Conservation (phyloP, 1,140 invertebrate species). For the Procambarus virginalis region DNA sequence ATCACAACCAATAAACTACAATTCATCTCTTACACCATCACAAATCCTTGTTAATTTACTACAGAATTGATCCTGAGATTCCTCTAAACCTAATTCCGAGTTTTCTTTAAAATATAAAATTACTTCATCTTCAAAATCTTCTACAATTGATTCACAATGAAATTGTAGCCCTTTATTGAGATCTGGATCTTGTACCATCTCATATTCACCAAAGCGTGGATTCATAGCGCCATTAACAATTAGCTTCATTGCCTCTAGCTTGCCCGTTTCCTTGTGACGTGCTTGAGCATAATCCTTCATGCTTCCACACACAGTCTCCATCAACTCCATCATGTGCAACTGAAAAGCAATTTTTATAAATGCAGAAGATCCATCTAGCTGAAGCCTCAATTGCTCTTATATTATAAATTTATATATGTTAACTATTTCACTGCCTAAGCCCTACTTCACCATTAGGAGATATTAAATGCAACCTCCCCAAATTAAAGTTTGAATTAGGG, state of each 20-base stretch:
- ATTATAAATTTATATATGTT: too few species aligned
- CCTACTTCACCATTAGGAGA: background rate
- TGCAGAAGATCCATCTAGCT: background rate
- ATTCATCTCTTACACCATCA: slow-evolving; percentile 62
- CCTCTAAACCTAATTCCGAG: slow-evolving; percentile 35
- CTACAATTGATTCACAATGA: slow-evolving; percentile 69
- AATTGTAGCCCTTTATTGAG: slow-evolving; percentile 72
- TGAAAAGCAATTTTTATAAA: slow-evolving; percentile 71
- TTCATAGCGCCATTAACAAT: slow-evolving; percentile 72
- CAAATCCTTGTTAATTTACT: slow-evolving; percentile 50
- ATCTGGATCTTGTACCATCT: slow-evolving; percentile 73
- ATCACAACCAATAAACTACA: slow-evolving; percentile 23
- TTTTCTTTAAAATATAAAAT: slow-evolving; percentile 41
- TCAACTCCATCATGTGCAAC: slow-evolving; percentile 75
- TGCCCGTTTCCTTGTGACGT: slow-evolving; percentile 73
- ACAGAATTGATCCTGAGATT: slow-evolving; percentile 58
- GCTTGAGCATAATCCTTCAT: slow-evolving; percentile 75
- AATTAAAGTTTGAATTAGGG: too few species aligned
- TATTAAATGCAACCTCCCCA: too few species aligned
- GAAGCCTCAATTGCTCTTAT: background rate
- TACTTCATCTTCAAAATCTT: slow-evolving; percentile 69
- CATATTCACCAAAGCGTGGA: slow-evolving; percentile 71
- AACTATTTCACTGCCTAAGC: background rate
- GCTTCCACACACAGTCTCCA: slow-evolving; percentile 75
- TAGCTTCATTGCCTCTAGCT: slow-evolving; percentile 73